Percentiles rank a stretch among this genome's conserved stretches.
These are phyloP conservation scores for Epinephelus fuscoguttatus DNA, from an alignment of 2,113 vertebrate genomes.

Conservation along the genomic window DNA sequence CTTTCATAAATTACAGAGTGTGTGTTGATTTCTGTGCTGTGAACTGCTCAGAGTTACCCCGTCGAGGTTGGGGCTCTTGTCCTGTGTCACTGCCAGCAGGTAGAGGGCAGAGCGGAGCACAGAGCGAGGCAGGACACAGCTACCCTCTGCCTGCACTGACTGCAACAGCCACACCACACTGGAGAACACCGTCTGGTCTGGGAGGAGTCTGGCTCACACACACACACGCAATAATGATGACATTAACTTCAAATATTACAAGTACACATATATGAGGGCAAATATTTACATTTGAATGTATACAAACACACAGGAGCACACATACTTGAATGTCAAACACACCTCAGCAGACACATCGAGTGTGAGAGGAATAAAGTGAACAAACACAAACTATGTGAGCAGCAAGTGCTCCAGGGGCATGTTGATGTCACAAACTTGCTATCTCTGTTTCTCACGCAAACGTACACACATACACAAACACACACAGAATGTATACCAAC, in stretches of 20 bases:
- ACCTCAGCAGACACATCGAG: not conserved
- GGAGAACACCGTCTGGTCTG: slow-evolving; percentile 88
- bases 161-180: slow-evolving; percentile 86
- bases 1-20: not conserved
- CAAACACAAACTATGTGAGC: slow-evolving; percentile 31
- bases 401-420: slow-evolving; percentile 14
- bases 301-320: slow-evolving; percentile 22
- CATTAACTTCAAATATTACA: not conserved
- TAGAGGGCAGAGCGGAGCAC: slow-evolving; percentile 90
- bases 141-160: slow-evolving; percentile 85
- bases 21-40: not conserved
- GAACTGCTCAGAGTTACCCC: slow-evolving; percentile 77
- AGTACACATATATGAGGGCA: not conserved
- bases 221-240: not conserved
- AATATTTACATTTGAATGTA: slow-evolving; percentile 15
- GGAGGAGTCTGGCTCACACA: slow-evolving; percentile 86
- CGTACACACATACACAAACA: slow-evolving; percentile 9
- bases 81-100: slow-evolving; percentile 90
- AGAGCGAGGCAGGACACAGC: slow-evolving; percentile 65
- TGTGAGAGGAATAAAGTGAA: slow-evolving; percentile 2
- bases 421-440: slow-evolving; percentile 19
- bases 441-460: not conserved
- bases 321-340: slow-evolving; percentile 6
- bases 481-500: not conserved
- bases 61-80: slow-evolving; percentile 83